Evolutionary conservation across 2,888 invertebrate species (phyloP).

Genomic region (Acleris emargana): DNA sequence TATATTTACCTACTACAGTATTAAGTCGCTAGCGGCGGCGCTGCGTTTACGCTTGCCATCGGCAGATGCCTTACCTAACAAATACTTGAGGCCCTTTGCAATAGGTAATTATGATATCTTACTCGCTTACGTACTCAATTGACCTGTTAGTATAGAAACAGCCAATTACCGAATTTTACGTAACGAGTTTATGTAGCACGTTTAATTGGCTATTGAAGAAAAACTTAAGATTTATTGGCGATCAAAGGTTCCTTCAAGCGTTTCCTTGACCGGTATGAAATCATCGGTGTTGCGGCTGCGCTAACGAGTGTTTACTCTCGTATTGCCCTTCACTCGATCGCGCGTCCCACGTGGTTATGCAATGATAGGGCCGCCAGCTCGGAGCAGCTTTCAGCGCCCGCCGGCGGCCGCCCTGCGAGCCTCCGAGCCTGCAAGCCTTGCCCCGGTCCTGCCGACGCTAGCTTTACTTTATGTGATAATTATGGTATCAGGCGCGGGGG

Average conservation of each 20-base stretch:
- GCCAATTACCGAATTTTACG: slow-evolving; percentile 34
- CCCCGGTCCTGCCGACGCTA: slow-evolving; percentile 46
- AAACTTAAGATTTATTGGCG: slow-evolving; percentile 43
- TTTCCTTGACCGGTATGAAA: slow-evolving; percentile 79
- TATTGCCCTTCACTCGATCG: slow-evolving; percentile 64
- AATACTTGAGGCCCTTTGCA: slow-evolving; percentile 53
- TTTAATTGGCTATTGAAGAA: slow-evolving; percentile 44
- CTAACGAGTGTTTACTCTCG: slow-evolving; percentile 67
- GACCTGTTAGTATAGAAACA: slow-evolving; percentile 31
- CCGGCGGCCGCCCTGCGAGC: slow-evolving; percentile 40
- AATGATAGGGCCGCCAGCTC: slow-evolving; percentile 52
- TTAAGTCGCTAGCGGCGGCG: too few relatives aligned
- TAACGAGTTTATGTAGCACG: slow-evolving; percentile 25
- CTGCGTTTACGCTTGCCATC: slow-evolving; percentile 7
- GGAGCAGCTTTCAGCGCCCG: slow-evolving; percentile 57
- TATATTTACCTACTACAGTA: not conserved
- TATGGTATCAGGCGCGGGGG: slow-evolving; percentile 54
- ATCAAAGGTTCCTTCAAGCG: slow-evolving; percentile 54
- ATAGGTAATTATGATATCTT: slow-evolving; percentile 32
- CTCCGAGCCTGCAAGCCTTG: not conserved
- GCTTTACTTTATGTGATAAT: slow-evolving; percentile 55
- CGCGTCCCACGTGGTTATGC: slow-evolving; percentile 64
- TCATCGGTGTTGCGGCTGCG: slow-evolving; percentile 59
- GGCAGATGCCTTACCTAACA: slow-evolving; percentile 55
- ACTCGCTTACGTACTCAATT: slow-evolving; percentile 29